Evolutionary conservation across 2,888 invertebrate genomes (phyloP), one percentile per base, ranked within the genome.

Genomic region (Neelides folsomi): DNA sequence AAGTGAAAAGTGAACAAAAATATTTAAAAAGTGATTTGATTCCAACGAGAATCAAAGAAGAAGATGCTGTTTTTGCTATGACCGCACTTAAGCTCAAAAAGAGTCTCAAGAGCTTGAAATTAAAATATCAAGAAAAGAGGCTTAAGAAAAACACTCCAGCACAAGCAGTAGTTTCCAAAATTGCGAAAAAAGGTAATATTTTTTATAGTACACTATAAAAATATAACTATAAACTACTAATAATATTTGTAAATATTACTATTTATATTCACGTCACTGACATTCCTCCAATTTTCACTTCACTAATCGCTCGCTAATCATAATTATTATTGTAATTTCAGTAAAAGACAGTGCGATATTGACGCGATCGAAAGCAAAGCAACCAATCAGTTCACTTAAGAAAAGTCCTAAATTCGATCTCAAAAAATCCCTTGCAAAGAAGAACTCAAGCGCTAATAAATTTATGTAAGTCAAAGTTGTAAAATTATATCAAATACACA

Each of bases 1-100:
- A 27, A 27, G 27, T 27, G 3, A 27, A 27, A 27, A 27, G 27
- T 27, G 27, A 27, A 7, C 27, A 27, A 27, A 27, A 27, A 7
- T 27, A 27, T 27, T 27, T 27, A 27, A 27, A 27, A 27, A 27
- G 27, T 27, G 27, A 27, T 27, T 27, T 27, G 27, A 54, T 54
- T 39, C 50, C 59, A 27, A 57, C 54, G 10, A 52, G 60, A 19
- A 54, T 64, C n/a, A 64, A 64, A 44, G 64, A 64, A 43, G 60
- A 64, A 40, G 64, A 64, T 36, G 64, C 64, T 13, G 39, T 53
- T 18, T 63, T 64, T 51, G 64, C 64, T 3, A 64, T 64, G 58
- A 60, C 63, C 4, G 64, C 64, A 41, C 52, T 64, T 8, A 64
- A 61, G 49, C 36, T 56, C 3, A 27, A 27, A 27, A 27, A 27